Evolutionary conservation across 2,113 vertebrate genomes (phyloP).

Genomic region (Grallaria varia): DNA sequence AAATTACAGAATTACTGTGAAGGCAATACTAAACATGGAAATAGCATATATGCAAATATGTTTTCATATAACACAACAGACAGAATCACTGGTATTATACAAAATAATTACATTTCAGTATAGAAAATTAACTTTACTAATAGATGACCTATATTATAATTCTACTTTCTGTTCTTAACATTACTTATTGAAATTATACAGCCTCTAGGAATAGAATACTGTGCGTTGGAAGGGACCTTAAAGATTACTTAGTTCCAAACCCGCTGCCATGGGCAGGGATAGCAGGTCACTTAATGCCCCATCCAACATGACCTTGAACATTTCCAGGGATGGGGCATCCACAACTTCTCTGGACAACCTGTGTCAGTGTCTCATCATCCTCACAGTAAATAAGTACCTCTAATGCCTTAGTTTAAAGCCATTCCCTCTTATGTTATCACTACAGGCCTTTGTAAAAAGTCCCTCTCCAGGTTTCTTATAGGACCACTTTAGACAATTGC

Average conservation of each 20-base stretch:
- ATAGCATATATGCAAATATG: neutral
- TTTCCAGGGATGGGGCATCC: neutral
- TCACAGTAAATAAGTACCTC: neutral
- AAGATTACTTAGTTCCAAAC: neutral
- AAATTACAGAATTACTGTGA: neutral
- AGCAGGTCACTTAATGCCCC: neutral
- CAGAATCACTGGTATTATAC: neutral
- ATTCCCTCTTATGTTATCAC: neutral
- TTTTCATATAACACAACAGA: neutral
- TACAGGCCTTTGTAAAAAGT: neutral
- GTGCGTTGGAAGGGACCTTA: neutral
- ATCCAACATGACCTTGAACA: neutral
- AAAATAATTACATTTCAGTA: neutral
- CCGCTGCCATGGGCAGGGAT: neutral
- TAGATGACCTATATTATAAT: neutral
- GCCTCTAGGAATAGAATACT: neutral
- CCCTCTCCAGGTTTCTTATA: neutral
- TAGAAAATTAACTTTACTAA: neutral
- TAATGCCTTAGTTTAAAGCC: neutral
- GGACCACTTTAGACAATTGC: neutral
- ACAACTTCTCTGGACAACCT: neutral
- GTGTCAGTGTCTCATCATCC: neutral
- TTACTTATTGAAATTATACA: neutral
- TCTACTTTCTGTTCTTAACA: neutral
- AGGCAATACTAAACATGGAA: neutral